phyloP scores from a whole-genome alignment of 2,797 vertebrate species.

The Amazona ochrocephala region DNA sequence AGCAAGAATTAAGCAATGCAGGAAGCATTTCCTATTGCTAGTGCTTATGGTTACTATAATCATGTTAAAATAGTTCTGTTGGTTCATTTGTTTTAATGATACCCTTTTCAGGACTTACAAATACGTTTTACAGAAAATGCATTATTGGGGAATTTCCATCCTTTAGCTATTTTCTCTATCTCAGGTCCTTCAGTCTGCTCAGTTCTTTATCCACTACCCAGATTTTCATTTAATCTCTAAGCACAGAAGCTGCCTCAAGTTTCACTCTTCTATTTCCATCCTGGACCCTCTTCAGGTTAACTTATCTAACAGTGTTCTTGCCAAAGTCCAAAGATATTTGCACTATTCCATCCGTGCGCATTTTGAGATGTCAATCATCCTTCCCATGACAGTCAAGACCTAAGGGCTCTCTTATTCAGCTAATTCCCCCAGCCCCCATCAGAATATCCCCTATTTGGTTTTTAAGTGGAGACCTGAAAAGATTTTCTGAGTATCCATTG shows the following conservation, averaged over 20 bases:
- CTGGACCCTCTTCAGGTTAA: background rate
- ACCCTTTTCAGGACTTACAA: background rate
- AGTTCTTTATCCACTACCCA: background rate
- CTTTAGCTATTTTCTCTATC: background rate
- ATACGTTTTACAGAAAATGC: background rate
- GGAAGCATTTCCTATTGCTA: background rate
- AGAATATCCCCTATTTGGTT: background rate
- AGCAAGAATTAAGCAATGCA: background rate
- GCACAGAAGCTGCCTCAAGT: background rate
- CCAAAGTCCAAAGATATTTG: background rate
- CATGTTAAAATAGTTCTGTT: background rate
- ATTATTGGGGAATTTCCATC: background rate
- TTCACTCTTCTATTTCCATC: background rate
- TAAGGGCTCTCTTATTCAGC: background rate
- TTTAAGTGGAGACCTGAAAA: background rate
- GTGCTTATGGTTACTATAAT: background rate
- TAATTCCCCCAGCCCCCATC: rapidly evolving
- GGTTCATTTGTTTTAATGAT: background rate
- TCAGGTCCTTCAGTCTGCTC: background rate
- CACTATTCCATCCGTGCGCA: background rate
- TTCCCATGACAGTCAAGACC: background rate
- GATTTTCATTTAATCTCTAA: background rate
- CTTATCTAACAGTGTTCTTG: background rate
- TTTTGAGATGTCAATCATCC: background rate
- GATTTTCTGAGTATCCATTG: background rate